Evolutionary conservation across 2,113 vertebrate species (phyloP).

Genomic region (Eidolon helvum): DNA sequence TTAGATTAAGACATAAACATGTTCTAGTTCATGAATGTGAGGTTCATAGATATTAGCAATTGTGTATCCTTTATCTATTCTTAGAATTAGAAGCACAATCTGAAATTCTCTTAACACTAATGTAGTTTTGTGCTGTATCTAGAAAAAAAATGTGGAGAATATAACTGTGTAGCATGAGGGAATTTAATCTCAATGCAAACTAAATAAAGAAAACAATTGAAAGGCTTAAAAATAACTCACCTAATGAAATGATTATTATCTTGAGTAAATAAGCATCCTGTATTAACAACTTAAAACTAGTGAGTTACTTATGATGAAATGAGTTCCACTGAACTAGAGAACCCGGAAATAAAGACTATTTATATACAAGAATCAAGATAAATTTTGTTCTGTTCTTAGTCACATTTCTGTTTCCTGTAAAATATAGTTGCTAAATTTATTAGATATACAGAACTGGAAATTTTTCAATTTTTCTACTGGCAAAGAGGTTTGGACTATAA

Average conservation of each 20-base stretch:
- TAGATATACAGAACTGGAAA: not conserved
- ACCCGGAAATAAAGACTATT: not conserved
- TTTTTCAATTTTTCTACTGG: not conserved
- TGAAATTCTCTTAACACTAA: not conserved
- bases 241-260: not conserved
- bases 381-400: not conserved
- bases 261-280: not conserved
- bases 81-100: not conserved
- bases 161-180: not conserved
- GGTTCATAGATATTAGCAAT: not conserved
- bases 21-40: not conserved
- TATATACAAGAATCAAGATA: not conserved
- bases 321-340: not conserved
- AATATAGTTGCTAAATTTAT: not conserved
- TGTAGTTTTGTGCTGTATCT: not conserved
- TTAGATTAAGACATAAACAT: not conserved
- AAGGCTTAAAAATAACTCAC: not conserved
- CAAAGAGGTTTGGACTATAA: not conserved
- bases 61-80: not conserved
- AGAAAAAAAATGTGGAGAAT: not conserved
- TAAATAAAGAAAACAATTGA: not conserved
- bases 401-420: not conserved
- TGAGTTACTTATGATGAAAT: not conserved
- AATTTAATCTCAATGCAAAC: not conserved
- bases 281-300: not conserved